Conservation (phyloP, 2,888 invertebrate species). For the Brachylomia viminalis region DNA sequence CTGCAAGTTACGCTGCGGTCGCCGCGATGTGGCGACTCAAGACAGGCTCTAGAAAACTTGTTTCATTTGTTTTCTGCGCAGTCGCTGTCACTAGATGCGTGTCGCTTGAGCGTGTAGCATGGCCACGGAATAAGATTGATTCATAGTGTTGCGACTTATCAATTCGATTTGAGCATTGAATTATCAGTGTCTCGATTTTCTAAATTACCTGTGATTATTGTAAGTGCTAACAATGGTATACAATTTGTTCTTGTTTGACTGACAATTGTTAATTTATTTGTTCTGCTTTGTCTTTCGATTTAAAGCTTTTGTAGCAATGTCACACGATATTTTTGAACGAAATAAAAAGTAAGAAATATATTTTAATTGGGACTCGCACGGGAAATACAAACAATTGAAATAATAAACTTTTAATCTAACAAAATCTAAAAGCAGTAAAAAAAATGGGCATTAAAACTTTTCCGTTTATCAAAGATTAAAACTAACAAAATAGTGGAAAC, state of each 20-base stretch:
- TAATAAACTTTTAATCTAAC: too few relatives aligned
- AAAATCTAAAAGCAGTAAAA: too few relatives aligned
- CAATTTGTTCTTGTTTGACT: constrained; percentile 33
- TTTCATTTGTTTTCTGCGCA: not conserved
- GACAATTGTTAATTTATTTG: constrained; percentile 7
- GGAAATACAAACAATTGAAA: too few relatives aligned
- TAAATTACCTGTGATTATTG: constrained; percentile 54
- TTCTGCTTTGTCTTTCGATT: not conserved
- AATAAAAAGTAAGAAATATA: too few relatives aligned
- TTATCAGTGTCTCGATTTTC: constrained; percentile 49
- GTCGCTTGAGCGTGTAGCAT: not conserved
- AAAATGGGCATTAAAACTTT: too few relatives aligned
- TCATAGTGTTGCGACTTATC: constrained; percentile 45
- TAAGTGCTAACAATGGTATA: constrained; percentile 46
- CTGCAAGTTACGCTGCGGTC: too few relatives aligned
- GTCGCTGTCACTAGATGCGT: not conserved
- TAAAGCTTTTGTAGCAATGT: not conserved
- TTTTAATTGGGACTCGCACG: too few relatives aligned
- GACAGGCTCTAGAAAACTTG: too few relatives aligned
- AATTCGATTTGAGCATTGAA: constrained; percentile 49
- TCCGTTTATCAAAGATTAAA: too few relatives aligned
- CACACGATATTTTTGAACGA: too few relatives aligned
- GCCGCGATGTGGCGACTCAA: not conserved
- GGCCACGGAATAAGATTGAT: constrained; percentile 31
- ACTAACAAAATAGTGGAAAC: too few relatives aligned